These are phyloP conservation scores for Drosophila colorata DNA, from an alignment of 2,888 invertebrate species.

Conservation along the genomic window DNA sequence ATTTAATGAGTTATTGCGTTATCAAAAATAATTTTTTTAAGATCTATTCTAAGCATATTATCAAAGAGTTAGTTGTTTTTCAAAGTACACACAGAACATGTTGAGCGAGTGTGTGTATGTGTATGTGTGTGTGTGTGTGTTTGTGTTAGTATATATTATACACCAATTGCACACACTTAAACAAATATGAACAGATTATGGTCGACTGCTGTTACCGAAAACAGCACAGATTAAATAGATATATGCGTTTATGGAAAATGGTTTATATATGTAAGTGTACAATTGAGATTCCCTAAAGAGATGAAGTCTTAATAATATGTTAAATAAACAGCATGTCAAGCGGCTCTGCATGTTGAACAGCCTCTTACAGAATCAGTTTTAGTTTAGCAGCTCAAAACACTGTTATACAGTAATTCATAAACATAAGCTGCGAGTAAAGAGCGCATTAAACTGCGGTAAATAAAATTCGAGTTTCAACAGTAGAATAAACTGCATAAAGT, in stretches of 20 bases:
- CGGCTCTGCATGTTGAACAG: not conserved
- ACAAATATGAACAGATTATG: not conserved
- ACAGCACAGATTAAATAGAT: too few species aligned
- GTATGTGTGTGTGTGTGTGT: not conserved
- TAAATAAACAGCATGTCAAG: not conserved
- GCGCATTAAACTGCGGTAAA: too few species aligned
- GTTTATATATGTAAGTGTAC: not conserved
- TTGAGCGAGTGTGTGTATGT: not conserved
- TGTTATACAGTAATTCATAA: too few species aligned
- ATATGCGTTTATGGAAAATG: not conserved
- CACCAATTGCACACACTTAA: not conserved
- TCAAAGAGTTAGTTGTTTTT: constrained; percentile 7
- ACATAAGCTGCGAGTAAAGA: too few species aligned
- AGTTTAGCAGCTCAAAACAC: too few species aligned
- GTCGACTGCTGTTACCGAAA: not conserved
- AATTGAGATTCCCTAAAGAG: not conserved
- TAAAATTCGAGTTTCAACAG: too few species aligned
- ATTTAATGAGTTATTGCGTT: constrained; percentile 65
- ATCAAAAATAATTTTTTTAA: constrained; percentile 39
- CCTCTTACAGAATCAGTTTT: too few species aligned
- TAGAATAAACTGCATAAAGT: too few species aligned
- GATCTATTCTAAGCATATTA: constrained; percentile 5
- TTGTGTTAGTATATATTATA: constrained; percentile 6
- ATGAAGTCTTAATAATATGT: not conserved
- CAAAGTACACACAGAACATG: constrained; percentile 27